phyloP scores from a whole-genome alignment of 2,113 vertebrate genomes.

The Eulemur rufifrons region DNA sequence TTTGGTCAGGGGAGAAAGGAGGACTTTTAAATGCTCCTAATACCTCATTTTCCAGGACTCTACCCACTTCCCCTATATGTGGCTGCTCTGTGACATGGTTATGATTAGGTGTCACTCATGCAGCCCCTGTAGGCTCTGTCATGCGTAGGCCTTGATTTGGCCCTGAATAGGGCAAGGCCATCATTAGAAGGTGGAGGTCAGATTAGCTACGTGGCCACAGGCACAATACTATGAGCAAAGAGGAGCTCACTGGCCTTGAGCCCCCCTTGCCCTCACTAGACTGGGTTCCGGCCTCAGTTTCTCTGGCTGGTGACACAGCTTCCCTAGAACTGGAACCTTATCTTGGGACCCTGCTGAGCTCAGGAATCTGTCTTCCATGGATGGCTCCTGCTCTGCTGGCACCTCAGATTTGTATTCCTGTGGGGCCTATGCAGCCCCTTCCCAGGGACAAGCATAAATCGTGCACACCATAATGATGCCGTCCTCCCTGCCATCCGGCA shows the following conservation, averaged over 20 bases:
- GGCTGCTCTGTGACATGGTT: too few species aligned
- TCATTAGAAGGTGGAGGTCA: background rate
- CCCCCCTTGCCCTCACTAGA: background rate
- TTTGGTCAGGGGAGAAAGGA: background rate
- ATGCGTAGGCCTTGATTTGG: background rate
- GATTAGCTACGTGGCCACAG: background rate
- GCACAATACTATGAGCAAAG: background rate
- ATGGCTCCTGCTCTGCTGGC: background rate
- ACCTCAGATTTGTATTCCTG: background rate
- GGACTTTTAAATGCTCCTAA: background rate
- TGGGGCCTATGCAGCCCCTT: background rate
- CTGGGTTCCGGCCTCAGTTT: background rate
- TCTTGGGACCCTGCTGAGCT: background rate
- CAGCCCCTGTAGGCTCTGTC: background rate
- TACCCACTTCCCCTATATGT: background rate
- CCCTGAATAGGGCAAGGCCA: background rate
- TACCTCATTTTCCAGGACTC: background rate
- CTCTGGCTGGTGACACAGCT: background rate
- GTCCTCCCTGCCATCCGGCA: background rate
- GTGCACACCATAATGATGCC: fast-evolving
- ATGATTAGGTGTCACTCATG: background rate
- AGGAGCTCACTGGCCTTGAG: background rate
- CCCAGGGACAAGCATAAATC: background rate
- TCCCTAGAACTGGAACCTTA: background rate
- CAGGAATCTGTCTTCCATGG: background rate